Evolutionary conservation across 2,888 invertebrate genomes (phyloP), one percentile per base, ranked within the genome.

Genomic region (Caenorhabditis becei): DNA sequence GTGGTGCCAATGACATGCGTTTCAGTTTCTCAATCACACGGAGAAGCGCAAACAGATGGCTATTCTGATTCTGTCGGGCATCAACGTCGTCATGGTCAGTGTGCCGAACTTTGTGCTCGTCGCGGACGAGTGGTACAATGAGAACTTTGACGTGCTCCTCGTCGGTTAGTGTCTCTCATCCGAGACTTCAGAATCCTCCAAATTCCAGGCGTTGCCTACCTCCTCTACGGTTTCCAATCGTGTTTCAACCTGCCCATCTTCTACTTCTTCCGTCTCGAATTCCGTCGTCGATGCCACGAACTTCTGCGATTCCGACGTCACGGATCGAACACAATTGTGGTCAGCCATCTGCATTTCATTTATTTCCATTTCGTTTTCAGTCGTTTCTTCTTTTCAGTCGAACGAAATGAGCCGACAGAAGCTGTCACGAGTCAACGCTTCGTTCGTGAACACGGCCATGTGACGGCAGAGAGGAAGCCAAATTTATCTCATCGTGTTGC

Each of bases 221-320:
- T 80, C 14, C 65, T 86, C 10, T 86, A 84, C 63, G 86, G 83
- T 10, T 59, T 86, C 35, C 84, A 84, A 59, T 84, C 84, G 0
- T 78, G 82, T 10, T 70, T 84, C 70, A 83, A 79, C 56, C 82
- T 86, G 14, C 83, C 83, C 20, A 84, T 84, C 18, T 86, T 83
- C 65, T 80, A 84, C 53, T 84, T 80, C 35, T 86, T 86, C 72
- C 82, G 84, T 20, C 71, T 78, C 14, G 86, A 86, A 63, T 86
- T 86, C 71, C 77, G 81, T 20, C 58, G 70, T n/a, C 66, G 83
- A 41, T 71, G 84, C 18, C 72, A 80, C 32, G 67, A 72, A 28
- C 32, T 85, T 0, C 53, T 80, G 18, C 67, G 66, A 8, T 75
- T 78, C 53, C 54, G 82, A 26, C 41, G 44, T 1, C 32, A 69